Percentiles rank a stretch among this genome's conserved stretches.
Conservation (phyloP, 2,888 invertebrate species). For the Altica lythri region DNA sequence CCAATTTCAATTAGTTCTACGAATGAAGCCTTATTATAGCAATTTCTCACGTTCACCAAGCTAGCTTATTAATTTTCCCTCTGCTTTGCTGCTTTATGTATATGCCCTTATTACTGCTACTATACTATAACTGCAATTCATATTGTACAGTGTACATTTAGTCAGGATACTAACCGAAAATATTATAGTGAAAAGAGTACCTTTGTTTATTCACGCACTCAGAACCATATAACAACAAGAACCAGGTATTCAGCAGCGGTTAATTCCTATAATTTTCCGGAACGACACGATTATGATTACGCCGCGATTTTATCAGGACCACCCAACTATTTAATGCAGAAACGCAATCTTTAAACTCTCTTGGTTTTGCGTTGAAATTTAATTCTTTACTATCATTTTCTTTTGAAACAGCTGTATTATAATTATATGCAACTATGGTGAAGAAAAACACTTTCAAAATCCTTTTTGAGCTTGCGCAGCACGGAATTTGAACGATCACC, state of each 20-base stretch:
- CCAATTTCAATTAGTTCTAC: conserved; percentile 12
- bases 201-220: neutral
- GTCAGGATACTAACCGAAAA: neutral
- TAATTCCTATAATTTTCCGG: neutral
- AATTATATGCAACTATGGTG: too few relatives aligned
- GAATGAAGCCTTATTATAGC: conserved; percentile 5
- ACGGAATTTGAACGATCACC: too few relatives aligned
- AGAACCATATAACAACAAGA: neutral
- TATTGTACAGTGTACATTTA: neutral
- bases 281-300: neutral
- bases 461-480: too few relatives aligned
- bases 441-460: too few relatives aligned
- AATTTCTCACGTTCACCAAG: conserved; percentile 12
- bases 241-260: neutral
- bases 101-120: conserved; percentile 4
- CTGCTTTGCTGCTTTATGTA: conserved; percentile 5
- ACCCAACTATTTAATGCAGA: neutral
- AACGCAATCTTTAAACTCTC: neutral
- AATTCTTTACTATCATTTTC: too few relatives aligned
- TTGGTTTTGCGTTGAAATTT: too few relatives aligned
- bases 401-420: too few relatives aligned
- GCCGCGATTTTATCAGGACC: neutral
- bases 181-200: neutral
- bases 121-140: conserved; percentile 7
- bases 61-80: conserved; percentile 11